A percentile compares a stretch with the other conserved stretches of the same genome.
These are phyloP conservation scores for Hoplias malabaricus DNA, from an alignment of 2,113 vertebrate genomes.

Conservation along the genomic window DNA sequence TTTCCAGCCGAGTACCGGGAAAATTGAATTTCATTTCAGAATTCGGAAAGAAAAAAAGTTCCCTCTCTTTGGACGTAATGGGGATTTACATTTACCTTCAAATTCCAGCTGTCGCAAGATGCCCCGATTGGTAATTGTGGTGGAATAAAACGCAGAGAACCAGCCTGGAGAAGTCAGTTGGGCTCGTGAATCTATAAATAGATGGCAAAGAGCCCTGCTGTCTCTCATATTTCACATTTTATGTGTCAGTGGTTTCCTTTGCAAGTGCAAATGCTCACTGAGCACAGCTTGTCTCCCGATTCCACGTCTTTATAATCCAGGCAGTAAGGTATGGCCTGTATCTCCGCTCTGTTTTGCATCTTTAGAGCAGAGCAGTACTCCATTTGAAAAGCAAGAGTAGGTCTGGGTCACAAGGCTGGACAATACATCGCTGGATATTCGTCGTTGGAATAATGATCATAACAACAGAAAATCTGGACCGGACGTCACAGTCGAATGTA, in stretches of 20 bases:
- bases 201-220: conserved; percentile 63
- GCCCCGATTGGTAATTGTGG: background rate
- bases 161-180: conserved; percentile 53
- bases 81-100: background rate
- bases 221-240: conserved; percentile 71
- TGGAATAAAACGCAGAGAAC: conserved; percentile 49
- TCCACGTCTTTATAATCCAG: conserved; percentile 25
- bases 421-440: too few relatives aligned
- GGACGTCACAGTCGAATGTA: too few relatives aligned
- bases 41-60: background rate
- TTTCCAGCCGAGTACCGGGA: background rate
- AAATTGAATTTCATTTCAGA: background rate
- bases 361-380: conserved; percentile 22
- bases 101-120: background rate
- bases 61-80: background rate
- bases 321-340: conserved; percentile 21
- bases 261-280: conserved; percentile 61
- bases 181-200: conserved; percentile 67
- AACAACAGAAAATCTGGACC: too few relatives aligned
- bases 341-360: conserved; percentile 14
- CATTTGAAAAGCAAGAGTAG: background rate
- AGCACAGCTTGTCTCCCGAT: conserved; percentile 53
- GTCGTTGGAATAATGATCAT: too few relatives aligned
- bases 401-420: too few relatives aligned
- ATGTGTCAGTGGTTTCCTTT: conserved; percentile 72